phyloP scores from a whole-genome alignment of 2,113 vertebrate genomes.

The Steatornis caripensis region DNA sequence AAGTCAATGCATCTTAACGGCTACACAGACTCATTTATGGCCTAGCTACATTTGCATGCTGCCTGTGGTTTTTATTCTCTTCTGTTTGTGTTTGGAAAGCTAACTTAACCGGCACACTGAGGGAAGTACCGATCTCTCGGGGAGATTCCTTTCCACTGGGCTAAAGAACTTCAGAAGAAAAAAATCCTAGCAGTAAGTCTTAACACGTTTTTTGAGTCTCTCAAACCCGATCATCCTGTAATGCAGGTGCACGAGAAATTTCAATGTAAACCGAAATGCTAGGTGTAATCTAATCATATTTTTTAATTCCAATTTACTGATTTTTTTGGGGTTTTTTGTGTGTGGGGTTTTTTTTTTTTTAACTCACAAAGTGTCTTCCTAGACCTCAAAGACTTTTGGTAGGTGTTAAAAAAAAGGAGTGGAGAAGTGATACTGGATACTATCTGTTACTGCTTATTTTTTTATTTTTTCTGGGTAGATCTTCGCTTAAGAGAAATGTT shows the following conservation, averaged over 20 bases:
- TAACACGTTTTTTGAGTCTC: not conserved
- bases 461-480: not conserved
- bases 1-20: constrained; percentile 1
- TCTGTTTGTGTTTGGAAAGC: not conserved
- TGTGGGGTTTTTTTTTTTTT: not conserved
- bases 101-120: not conserved
- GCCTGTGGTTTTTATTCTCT: not conserved
- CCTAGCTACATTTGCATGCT: not conserved
- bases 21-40: not conserved
- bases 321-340: not conserved
- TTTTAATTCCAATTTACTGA: not conserved
- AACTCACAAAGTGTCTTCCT: not conserved
- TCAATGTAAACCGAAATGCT: not conserved
- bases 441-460: not conserved
- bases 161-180: not conserved
- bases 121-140: not conserved
- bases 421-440: not conserved
- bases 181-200: not conserved
- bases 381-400: not conserved
- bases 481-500: not conserved
- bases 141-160: not conserved
- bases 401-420: not conserved
- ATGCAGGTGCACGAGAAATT: not conserved
- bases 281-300: not conserved
- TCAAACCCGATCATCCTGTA: not conserved